Conservation (phyloP, 2,113 vertebrate genomes). For the Clupea harengus region DNA sequence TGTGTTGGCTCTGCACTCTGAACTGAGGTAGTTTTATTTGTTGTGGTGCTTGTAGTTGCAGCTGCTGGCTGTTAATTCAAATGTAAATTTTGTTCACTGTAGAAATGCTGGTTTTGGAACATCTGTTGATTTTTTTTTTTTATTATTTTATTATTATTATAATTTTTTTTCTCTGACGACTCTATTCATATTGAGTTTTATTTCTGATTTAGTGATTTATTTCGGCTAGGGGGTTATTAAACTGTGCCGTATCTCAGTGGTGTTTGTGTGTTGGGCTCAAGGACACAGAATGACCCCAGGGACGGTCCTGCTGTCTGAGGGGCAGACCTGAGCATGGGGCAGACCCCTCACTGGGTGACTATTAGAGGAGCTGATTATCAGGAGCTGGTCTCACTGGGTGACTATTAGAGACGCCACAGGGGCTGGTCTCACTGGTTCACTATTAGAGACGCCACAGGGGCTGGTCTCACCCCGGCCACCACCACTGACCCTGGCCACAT, state of each 20-base stretch:
- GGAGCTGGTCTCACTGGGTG: too few species aligned
- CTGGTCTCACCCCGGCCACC: conserved; percentile 34
- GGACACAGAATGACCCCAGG: too few species aligned
- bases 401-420: neutral
- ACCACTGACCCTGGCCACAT: conserved; percentile 45
- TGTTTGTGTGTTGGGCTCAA: conserved; percentile 6
- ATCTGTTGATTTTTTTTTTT: too few species aligned
- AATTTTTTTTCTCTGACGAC: too few species aligned
- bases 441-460: conserved; percentile 26
- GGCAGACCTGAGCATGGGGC: conserved; percentile 25
- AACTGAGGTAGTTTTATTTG: too few species aligned
- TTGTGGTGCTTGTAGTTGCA: neutral
- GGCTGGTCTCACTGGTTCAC: conserved; percentile 29
- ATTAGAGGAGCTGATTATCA: too few species aligned
- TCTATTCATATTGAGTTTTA: neutral
- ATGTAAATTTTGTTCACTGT: too few species aligned
- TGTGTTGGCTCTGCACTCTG: too few species aligned
- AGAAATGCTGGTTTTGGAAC: too few species aligned
- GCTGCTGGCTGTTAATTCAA: too few species aligned
- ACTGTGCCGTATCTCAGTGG: neutral
- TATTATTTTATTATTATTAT: too few species aligned
- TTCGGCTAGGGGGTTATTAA: neutral
- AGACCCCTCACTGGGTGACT: conserved; percentile 5
- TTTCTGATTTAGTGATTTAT: neutral
- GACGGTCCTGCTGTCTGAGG: conserved; percentile 21